These are phyloP conservation scores for Stenopsyche tienmushanensis DNA, from an alignment of 1,140 invertebrate species.

Conservation along the genomic window DNA sequence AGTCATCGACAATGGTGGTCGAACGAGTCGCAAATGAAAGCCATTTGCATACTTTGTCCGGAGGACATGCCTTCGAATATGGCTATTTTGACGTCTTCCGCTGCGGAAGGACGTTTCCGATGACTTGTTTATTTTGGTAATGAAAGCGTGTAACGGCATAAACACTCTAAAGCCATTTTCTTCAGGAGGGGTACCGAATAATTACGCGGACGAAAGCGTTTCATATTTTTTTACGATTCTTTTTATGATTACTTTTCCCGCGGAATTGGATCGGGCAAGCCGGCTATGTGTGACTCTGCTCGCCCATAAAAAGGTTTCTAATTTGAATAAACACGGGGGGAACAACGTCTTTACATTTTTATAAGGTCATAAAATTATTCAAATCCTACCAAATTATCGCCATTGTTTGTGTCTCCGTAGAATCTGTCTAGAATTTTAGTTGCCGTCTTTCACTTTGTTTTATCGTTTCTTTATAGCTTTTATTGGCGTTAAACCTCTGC, in stretches of 20 bases:
- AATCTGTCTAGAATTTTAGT: neutral
- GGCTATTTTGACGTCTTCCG: too few species aligned
- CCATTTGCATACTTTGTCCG: too few species aligned
- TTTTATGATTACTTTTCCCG: slow-evolving; percentile 7
- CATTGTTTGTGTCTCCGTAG: neutral
- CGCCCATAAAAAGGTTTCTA: slow-evolving; percentile 1
- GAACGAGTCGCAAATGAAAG: too few species aligned
- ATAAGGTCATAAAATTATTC: slow-evolving; percentile 15
- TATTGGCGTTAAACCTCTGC: neutral
- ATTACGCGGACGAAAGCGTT: slow-evolving; percentile 4
- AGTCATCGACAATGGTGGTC: too few species aligned
- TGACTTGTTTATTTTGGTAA: neutral
- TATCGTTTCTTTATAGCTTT: slow-evolving; percentile 7
- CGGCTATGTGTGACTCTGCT: neutral
- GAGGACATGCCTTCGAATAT: too few species aligned
- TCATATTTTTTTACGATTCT: neutral
- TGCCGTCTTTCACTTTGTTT: neutral
- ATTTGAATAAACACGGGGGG: slow-evolving; percentile 14
- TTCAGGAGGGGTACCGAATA: neutral
- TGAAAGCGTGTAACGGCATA: neutral
- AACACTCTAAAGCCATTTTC: neutral
- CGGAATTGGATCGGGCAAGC: slow-evolving; percentile 2
- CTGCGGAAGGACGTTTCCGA: too few species aligned
- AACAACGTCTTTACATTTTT: neutral
- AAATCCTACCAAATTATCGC: slow-evolving; percentile 12